Evolutionary conservation across 2,888 invertebrate genomes (phyloP), one percentile per base, ranked within the genome.

Genomic region (Mesorhabditis belari): DNA sequence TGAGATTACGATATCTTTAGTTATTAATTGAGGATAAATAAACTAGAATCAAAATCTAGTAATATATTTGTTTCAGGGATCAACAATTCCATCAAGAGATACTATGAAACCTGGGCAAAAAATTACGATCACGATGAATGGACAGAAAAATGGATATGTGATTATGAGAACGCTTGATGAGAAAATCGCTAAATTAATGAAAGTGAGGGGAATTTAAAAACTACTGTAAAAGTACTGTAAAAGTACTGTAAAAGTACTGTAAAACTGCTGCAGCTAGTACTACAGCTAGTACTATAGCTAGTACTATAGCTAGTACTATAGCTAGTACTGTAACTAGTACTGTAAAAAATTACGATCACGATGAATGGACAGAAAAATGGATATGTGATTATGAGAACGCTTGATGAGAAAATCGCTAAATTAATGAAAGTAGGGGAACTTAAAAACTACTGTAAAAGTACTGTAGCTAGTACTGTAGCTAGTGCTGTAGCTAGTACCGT

Each of bases 51-150:
- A n/a, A n/a, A n/a, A n/a, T n/a, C n/a, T n/a, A n/a, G n/a, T n/a
- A n/a, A n/a, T n/a, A n/a, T n/a, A n/a, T n/a, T n/a, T 12, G 2
- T 56, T 63, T 21, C 27, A 65, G 65, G 60, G 54, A 23, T 55
- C 56, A 1, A 29, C 55, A 3, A 57, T 55, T 29, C 27, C 62
- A 5, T 65, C 65, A 3, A 5, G 51, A 0, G 19, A 17, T 2
- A 49, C 60, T 26, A 44, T 65, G n/a, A 53, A 56, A 24, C 65
- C 63, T 17, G 60, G 60, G n/a, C 55, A 61, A 52, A 60, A 58
- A 35, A 51, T 65, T 9, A 66, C 63, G n/a, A 49, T 67, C 28
- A 55, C 60, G 0, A n/a, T 64, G 28, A 65, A 52, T 52, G 68
- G 64, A 3, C 54, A 57, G 6, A 27, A 57, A 3, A 51, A 57